Evolutionary conservation across 2,797 vertebrate species (phyloP), one percentile per base, ranked within the genome.

Genomic region (Serranus cabrilla): DNA sequence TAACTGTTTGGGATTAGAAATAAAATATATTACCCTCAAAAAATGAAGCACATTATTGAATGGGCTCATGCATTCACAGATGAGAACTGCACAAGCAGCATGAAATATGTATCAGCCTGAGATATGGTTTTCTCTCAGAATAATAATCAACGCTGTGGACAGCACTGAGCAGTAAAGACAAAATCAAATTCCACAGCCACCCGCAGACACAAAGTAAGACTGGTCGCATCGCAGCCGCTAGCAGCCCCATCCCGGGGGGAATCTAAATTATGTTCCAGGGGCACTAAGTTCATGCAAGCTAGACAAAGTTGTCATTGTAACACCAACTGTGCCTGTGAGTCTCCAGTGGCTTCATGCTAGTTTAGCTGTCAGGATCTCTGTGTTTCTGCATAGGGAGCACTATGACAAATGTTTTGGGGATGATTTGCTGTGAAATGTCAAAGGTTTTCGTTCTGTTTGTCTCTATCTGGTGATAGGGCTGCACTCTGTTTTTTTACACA

Each of bases 101-200:
- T 92, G 84, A 93, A 89, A 92, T 90, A 93, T 91, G 89, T 83
- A 91, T 90, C 86, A 91, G 78, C 51, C 78, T 68, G 62, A 82
- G 84, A 91, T 86, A 81, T 71, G 76, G 79, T 72, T 83, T 84
- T 84, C 87, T 75, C 71, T 83, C 58, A 45, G 90, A 90, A 93
- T 92, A 82, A 89, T 87, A 91, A 91, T 90, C 85, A 90, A 82
- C 42, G 52, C 69, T 0, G 4, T 60, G 76, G 89, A 87, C 82
- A 68, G 86, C 71, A 42, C 55, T 23, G 75, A 72, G 64, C 72
- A 31, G 68, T 74, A 70, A 79, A 89, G 85, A 82, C 84, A 82
- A 86, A 89, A 89, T 89, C 82, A 31, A 84, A 93, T 90, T 76
- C 82, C 68, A 61, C 51, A 76, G 74, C 54, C 49, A 61, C 78